These are phyloP conservation scores for Poliocrania exsul DNA, from an alignment of 2,797 vertebrate species.

Conservation along the genomic window DNA sequence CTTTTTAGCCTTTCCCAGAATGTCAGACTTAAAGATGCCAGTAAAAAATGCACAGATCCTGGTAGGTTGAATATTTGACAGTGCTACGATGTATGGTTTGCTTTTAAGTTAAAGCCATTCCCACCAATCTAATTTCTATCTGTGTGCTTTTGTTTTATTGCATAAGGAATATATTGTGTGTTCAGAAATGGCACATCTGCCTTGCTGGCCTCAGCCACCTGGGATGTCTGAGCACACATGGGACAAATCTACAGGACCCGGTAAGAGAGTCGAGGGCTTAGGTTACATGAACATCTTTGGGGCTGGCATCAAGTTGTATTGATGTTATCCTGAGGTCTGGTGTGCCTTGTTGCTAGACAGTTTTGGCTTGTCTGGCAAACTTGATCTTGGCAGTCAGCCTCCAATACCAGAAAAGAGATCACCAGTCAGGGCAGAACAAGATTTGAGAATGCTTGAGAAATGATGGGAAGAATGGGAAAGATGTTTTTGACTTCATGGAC, in stretches of 20 bases:
- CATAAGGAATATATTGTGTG: neutral
- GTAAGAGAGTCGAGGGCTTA: neutral
- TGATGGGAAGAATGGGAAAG: neutral
- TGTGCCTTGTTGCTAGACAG: neutral
- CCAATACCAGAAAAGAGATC: neutral
- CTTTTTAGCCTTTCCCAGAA: neutral
- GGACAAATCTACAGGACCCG: neutral
- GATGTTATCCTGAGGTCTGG: neutral
- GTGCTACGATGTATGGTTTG: neutral
- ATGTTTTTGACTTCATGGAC: neutral
- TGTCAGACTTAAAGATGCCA: neutral
- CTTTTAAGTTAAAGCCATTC: neutral
- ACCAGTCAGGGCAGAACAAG: neutral
- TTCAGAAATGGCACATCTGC: neutral
- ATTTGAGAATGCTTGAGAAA: neutral
- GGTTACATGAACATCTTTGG: neutral
- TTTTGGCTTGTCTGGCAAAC: neutral
- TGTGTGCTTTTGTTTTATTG: neutral
- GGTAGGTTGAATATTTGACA: neutral
- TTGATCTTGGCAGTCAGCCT: neutral
- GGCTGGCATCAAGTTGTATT: neutral
- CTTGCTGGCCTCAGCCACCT: neutral
- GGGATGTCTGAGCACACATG: neutral
- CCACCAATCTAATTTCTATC: neutral
- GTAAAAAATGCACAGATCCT: neutral